These are phyloP conservation scores for Tenualosa ilisha DNA, from an alignment of 2,797 vertebrate genomes.

Conservation along the genomic window DNA sequence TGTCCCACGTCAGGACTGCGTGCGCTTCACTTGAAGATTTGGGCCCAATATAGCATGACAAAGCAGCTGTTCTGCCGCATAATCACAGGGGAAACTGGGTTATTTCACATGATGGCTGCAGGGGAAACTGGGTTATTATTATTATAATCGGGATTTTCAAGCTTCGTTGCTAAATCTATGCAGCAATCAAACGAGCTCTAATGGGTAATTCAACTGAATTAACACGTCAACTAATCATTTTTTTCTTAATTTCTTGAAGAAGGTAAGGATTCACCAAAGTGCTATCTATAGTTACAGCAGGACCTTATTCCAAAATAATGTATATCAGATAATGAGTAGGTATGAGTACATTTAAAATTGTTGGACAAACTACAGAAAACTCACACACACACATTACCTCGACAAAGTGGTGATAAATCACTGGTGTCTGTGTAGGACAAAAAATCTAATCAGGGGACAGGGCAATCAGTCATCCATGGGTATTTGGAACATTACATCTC, in stretches of 20 bases:
- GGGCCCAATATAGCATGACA: slow-evolving; percentile 69
- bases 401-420: too few relatives aligned
- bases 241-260: not conserved
- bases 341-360: not conserved
- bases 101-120: slow-evolving; percentile 60
- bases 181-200: not conserved
- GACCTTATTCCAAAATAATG: too few relatives aligned
- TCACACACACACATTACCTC: too few relatives aligned
- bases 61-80: slow-evolving; percentile 57
- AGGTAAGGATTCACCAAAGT: not conserved
- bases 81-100: slow-evolving; percentile 69
- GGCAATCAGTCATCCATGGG: not conserved
- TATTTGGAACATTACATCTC: not conserved
- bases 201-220: not conserved
- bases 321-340: too few relatives aligned
- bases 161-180: not conserved
- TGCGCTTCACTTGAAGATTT: slow-evolving; percentile 14
- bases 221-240: not conserved
- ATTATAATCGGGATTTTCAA: not conserved
- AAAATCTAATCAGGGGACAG: not conserved
- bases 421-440: not conserved
- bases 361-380: too few relatives aligned
- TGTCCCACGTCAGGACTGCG: too few relatives aligned
- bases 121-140: too few relatives aligned
- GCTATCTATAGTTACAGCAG: too few relatives aligned